Base-by-base conservation (phyloP, 2,888 invertebrate species). In the Synanthedon vespiformis region DNA sequence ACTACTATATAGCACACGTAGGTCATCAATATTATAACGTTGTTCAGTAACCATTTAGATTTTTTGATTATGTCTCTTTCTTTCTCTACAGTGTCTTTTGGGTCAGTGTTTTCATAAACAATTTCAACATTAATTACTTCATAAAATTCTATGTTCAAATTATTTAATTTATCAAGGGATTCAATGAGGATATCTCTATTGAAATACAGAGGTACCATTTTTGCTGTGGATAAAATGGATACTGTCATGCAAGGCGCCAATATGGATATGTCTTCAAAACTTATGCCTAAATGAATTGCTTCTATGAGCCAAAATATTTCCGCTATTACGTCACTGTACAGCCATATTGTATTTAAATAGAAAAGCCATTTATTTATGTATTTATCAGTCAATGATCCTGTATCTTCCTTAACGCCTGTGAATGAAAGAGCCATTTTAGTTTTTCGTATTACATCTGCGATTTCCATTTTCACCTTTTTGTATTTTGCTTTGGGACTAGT, bases 241-340 rank as follows among this genome's bases (percentile, higher is more conserved):
- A 80, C 64, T 1, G 73, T 71, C 1, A 69, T 63, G 40, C 77
- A 79, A 0, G 82, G 83, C 0, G 70, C 66, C 2, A 70, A 62
- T 10, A 75, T 54, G 0, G 71, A 74, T 1, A 80, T 50, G 56
- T 81, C 75, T 1, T 72, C 59, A 51, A 82, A 71, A 11, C 65
- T 64, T 40, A 65, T 70, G 0, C 69, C 71, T 2, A 52, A 56
- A 48, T 57, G 54, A 13, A 77, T 61, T 1, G 74, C 78, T 6
- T 77, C 72, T 1, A 69, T 51, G 0, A 80, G 22, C 73, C 74
- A 76, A 4, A 59, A 62, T 0, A 74, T 59, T 64, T 82, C 82
- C 0, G 69, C 77, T 6, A 72, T 53, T 4, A 76, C 62, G 51
- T 76, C 77, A 0, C 64, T 58, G 44, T 77, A 67, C 0, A 81